These are phyloP conservation scores for Chymomyza fuscimana DNA, from an alignment of 2,888 invertebrate species.

Conservation along the genomic window DNA sequence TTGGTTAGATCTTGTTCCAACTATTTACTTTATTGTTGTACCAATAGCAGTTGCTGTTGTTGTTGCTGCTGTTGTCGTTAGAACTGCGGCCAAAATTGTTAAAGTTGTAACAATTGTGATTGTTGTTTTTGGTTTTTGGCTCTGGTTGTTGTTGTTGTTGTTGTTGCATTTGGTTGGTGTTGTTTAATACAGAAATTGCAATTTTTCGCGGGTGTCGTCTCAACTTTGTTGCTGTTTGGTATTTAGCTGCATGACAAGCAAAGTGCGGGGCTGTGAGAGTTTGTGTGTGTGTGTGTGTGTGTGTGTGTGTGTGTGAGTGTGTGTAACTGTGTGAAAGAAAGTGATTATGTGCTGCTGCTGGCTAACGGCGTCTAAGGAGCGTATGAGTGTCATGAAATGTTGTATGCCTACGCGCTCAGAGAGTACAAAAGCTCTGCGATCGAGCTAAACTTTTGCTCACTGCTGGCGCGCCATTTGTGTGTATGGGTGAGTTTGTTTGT, in stretches of 20 bases:
- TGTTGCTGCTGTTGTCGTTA: conserved; percentile 16
- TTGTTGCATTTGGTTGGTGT: conserved; percentile 19
- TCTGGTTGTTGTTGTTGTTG: conserved; percentile 30
- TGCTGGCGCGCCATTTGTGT: no score
- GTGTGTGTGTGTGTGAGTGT: conserved; percentile 23
- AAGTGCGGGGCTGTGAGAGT: conserved; percentile 56
- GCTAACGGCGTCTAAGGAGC: conserved; percentile 40
- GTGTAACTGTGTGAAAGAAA: conserved; percentile 22
- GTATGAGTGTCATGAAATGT: conserved; percentile 49
- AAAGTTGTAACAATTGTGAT: conserved; percentile 22
- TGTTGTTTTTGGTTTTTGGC: conserved; percentile 19
- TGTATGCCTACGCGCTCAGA: neutral
- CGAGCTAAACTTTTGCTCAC: neutral
- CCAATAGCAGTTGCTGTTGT: conserved; percentile 24
- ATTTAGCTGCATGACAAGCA: conserved; percentile 70
- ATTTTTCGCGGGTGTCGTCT: conserved; percentile 69
- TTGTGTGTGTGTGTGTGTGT: conserved; percentile 26
- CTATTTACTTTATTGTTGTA: conserved; percentile 7
- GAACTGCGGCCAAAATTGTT: neutral
- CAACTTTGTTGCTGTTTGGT: conserved; percentile 65
- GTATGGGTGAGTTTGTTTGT: no score
- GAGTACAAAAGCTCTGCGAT: no score
- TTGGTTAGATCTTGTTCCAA: neutral
- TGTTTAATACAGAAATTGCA: conserved; percentile 70
- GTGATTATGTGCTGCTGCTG: conserved; percentile 20